Percentiles rank a stretch among this genome's conserved stretches.
These are phyloP conservation scores for Craterocephalus amniculus DNA, from an alignment of 2,797 vertebrate species.

Conservation along the genomic window DNA sequence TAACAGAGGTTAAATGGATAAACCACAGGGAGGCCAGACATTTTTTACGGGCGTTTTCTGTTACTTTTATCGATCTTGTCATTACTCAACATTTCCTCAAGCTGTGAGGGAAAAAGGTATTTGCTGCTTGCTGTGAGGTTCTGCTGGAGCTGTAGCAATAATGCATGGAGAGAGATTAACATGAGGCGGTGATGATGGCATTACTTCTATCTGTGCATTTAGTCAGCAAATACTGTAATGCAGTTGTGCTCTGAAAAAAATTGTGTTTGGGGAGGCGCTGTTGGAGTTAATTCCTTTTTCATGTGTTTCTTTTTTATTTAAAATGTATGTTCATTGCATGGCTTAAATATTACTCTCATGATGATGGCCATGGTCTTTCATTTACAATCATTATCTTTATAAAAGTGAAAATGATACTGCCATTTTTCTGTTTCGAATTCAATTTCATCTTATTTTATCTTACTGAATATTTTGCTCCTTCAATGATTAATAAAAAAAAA, in stretches of 20 bases:
- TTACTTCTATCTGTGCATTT: conserved; percentile 15
- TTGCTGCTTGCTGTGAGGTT: conserved; percentile 38
- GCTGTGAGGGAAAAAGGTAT: conserved; percentile 29
- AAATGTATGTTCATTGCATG: not conserved
- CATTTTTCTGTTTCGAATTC: not conserved
- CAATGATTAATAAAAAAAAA: not conserved
- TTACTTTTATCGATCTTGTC: conserved; percentile 41
- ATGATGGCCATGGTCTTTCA: not conserved
- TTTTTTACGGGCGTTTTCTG: conserved; percentile 29
- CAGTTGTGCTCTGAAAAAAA: not conserved
- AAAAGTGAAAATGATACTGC: not conserved
- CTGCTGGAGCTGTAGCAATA: conserved; percentile 33
- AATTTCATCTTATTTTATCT: not conserved
- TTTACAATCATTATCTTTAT: not conserved
- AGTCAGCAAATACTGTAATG: not conserved
- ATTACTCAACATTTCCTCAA: conserved; percentile 30
- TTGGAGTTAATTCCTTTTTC: not conserved
- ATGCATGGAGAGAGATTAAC: conserved; percentile 31
- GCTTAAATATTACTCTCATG: not conserved
- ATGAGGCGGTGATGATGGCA: conserved; percentile 27
- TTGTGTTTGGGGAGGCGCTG: not conserved
- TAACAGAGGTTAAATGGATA: not conserved
- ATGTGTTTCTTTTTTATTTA: not conserved
- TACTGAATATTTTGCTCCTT: not conserved
- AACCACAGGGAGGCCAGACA: conserved; percentile 10